Evolutionary conservation across 1,140 invertebrate species (phyloP).

Genomic region (Hirudo medicinalis): DNA sequence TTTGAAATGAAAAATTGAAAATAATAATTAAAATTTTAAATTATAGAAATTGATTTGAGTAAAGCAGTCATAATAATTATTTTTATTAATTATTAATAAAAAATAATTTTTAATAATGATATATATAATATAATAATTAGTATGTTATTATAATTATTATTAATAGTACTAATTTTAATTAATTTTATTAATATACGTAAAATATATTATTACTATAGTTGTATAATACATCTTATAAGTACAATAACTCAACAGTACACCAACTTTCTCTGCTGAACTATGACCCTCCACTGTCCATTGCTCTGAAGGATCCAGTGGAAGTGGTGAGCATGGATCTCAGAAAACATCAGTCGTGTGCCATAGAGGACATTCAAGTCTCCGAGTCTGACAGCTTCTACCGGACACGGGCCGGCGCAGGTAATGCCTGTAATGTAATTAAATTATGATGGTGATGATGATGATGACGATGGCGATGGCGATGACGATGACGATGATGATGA

Average conservation of each 20-base stretch:
- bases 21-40: not conserved
- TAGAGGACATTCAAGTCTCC: conserved; percentile 12
- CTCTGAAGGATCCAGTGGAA: conserved; percentile 39
- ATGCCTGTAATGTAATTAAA: conserved; percentile 1
- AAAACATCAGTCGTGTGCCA: not conserved
- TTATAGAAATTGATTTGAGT: not conserved
- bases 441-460: no score
- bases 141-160: no score
- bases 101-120: no score
- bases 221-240: no score
- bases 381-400: conserved; percentile 12
- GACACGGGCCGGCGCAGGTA: conserved; percentile 15
- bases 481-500: not conserved
- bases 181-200: no score
- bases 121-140: no score
- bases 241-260: not conserved
- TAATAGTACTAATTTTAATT: no score
- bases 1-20: not conserved
- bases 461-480: not conserved
- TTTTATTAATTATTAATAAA: no score
- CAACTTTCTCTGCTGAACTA: conserved; percentile 3
- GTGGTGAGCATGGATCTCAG: conserved; percentile 51
- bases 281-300: conserved; percentile 17
- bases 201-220: no score
- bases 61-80: no score